A percentile compares a stretch with the other conserved stretches of the same genome.
Evolutionary conservation across 2,888 invertebrate species (phyloP).

Genomic region (Drosophila buzzatii): DNA sequence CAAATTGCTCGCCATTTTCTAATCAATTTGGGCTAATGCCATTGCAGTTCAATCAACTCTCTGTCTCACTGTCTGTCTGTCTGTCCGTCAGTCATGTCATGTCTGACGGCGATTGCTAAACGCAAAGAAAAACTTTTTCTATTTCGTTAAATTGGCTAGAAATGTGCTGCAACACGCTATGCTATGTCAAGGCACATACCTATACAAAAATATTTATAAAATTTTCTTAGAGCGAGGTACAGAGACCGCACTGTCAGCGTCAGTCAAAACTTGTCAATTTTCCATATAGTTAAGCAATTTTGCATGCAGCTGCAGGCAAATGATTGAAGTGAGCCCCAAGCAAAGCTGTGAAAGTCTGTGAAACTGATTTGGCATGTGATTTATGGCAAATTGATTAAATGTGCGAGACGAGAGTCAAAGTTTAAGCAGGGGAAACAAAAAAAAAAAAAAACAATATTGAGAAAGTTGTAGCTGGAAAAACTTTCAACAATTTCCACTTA

Average conservation of each 20-base stretch:
- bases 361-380: slow-evolving; percentile 37
- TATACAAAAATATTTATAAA: slow-evolving; percentile 54
- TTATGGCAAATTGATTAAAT: slow-evolving; percentile 74
- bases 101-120: slow-evolving; percentile 51
- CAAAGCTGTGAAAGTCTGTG: slow-evolving; percentile 22
- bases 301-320: slow-evolving; percentile 33
- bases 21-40: slow-evolving; percentile 62
- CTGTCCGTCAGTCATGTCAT: slow-evolving; percentile 38
- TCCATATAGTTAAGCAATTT: slow-evolving; percentile 79
- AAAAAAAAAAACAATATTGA: not conserved
- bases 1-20: slow-evolving; percentile 68
- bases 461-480: not conserved
- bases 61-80: slow-evolving; percentile 7
- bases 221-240: slow-evolving; percentile 33
- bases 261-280: slow-evolving; percentile 78
- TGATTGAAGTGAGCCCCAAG: not conserved
- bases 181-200: slow-evolving; percentile 51
- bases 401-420: slow-evolving; percentile 14
- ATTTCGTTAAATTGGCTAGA: slow-evolving; percentile 70
- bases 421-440: not conserved
- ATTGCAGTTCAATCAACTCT: slow-evolving; percentile 68
- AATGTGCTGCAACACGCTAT: slow-evolving; percentile 67
- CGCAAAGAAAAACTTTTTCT: slow-evolving; percentile 64
- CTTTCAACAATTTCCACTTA: not conserved
- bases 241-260: slow-evolving; percentile 66